phyloP scores from a whole-genome alignment of 2,888 invertebrate species.

The Liposcelis brunnea region DNA sequence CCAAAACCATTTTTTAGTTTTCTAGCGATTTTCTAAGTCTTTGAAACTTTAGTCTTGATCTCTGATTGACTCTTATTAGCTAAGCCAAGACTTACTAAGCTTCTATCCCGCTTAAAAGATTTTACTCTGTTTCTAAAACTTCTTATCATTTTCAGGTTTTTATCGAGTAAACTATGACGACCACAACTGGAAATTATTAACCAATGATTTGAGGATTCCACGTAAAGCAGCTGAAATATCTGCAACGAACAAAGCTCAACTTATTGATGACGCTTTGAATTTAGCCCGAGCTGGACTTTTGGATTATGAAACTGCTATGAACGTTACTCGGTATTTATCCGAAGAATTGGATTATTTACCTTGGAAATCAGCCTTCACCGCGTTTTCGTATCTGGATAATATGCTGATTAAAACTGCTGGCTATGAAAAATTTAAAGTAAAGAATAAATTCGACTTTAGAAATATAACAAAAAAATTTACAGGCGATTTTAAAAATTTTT shows the following conservation, averaged over 20 bases:
- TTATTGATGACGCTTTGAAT: conserved; percentile 63
- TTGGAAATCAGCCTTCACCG: conserved; percentile 20
- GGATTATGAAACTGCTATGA: neutral
- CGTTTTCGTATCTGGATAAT: conserved; percentile 56
- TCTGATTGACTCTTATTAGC: too few species aligned
- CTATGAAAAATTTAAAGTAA: conserved; percentile 48
- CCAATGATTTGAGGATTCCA: conserved; percentile 25
- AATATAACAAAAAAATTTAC: too few species aligned
- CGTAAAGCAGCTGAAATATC: conserved; percentile 28
- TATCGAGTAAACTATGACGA: conserved; percentile 50
- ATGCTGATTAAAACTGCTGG: conserved; percentile 60
- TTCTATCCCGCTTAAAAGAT: too few species aligned
- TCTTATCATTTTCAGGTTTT: conserved; percentile 38
- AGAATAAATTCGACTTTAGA: conserved; percentile 2
- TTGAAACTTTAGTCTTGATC: too few species aligned
- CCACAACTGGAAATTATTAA: conserved; percentile 36
- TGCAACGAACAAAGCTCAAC: conserved; percentile 56
- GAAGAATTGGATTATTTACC: conserved; percentile 1
- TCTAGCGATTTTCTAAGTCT: too few species aligned
- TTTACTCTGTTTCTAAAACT: too few species aligned
- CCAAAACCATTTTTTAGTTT: too few species aligned
- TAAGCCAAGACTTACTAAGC: too few species aligned
- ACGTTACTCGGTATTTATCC: neutral
- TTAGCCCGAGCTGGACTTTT: conserved; percentile 30
- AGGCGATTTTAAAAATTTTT: too few species aligned